Percentiles rank a stretch among this genome's conserved stretches.
Evolutionary conservation across 2,888 invertebrate genomes (phyloP).

Genomic region (Lagria hirta): DNA sequence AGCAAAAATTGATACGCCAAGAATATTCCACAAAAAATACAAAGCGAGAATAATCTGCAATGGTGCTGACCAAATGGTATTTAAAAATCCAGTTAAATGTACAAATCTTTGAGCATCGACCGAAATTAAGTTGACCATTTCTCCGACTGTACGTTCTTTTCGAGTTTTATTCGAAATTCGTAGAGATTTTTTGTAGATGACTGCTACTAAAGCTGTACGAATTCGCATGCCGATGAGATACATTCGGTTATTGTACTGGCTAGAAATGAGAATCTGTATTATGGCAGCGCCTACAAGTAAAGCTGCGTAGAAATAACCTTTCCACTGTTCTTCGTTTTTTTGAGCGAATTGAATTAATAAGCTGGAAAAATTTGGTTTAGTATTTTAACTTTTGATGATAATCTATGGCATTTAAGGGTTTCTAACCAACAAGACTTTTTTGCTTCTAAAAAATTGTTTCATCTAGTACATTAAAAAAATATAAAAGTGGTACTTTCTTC

Average conservation of each 20-base stretch:
- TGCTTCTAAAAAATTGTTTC: no score
- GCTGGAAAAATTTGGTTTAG: no score
- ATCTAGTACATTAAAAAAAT: no score
- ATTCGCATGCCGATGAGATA: conserved; percentile 88
- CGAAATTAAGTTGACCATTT: conserved; percentile 91
- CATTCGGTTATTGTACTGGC: conserved; percentile 91
- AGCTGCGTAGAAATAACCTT: conserved; percentile 81
- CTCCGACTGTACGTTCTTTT: conserved; percentile 84
- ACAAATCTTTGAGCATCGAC: conserved; percentile 89
- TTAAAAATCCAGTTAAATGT: conserved; percentile 80
- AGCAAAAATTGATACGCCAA: conserved; percentile 86
- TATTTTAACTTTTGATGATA: no score
- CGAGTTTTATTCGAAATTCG: conserved; percentile 76
- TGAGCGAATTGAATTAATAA: conserved; percentile 72
- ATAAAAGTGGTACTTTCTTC: no score
- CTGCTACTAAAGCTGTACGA: conserved; percentile 83
- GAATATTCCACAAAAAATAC: conserved; percentile 81
- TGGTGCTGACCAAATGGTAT: conserved; percentile 90
- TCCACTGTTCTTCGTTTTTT: conserved; percentile 70
- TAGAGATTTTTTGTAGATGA: conserved; percentile 85
- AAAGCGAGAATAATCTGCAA: conserved; percentile 83
- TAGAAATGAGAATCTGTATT: conserved; percentile 79
- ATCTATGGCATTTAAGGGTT: no score
- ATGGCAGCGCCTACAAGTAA: conserved; percentile 74
- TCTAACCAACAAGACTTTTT: no score